phyloP scores from a whole-genome alignment of 2,797 vertebrate species.

The Sebastes iracundus region DNA sequence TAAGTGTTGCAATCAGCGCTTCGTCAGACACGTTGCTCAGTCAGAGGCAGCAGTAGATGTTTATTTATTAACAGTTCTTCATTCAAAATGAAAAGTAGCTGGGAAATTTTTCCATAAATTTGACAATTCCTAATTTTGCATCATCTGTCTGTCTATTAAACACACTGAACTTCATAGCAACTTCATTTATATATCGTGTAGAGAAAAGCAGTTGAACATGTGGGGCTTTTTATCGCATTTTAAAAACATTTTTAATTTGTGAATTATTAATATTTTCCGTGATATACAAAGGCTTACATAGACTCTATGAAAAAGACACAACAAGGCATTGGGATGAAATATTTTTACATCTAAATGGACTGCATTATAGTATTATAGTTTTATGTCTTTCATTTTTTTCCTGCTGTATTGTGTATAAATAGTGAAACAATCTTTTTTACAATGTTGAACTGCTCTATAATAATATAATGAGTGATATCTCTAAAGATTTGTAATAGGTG shows the following conservation, averaged over 20 bases:
- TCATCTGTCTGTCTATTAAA: neutral
- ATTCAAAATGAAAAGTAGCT: neutral
- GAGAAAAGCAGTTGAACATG: neutral
- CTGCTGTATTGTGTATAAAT: too few species aligned
- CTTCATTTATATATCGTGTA: neutral
- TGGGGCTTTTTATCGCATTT: neutral
- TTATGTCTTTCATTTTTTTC: too few species aligned
- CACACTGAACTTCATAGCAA: neutral
- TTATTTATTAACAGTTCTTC: neutral
- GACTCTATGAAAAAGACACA: too few species aligned
- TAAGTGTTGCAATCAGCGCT: neutral
- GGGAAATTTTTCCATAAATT: neutral
- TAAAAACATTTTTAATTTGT: neutral
- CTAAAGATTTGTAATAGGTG: too few species aligned
- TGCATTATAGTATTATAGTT: too few species aligned
- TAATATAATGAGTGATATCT: too few species aligned
- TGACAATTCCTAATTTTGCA: neutral
- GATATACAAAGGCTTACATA: neutral
- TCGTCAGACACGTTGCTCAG: neutral
- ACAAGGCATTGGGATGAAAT: too few species aligned
- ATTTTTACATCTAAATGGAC: too few species aligned
- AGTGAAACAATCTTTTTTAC: too few species aligned
- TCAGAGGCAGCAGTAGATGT: neutral
- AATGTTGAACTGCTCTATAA: too few species aligned
- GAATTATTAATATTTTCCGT: neutral